Percentiles rank a stretch among this genome's conserved stretches.
phyloP scores from a whole-genome alignment of 1,140 invertebrate genomes.

The Phenacoccus solenopsis region DNA sequence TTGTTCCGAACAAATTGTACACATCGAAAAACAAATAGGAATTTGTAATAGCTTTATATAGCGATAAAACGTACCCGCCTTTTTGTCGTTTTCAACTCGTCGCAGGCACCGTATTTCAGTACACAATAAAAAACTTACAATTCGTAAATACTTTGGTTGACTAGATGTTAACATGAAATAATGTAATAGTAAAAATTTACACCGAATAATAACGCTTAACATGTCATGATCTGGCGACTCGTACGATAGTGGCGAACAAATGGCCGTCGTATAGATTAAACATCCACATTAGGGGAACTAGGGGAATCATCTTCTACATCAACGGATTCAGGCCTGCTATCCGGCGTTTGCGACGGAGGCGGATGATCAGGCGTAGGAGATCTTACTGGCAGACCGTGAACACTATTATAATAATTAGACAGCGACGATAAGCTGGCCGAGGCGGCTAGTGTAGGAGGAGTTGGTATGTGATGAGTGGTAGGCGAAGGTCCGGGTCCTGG shows the following conservation, averaged over 20 bases:
- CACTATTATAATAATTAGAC: slow-evolving; percentile 44
- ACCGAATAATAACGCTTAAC: not conserved
- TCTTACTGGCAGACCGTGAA: slow-evolving; percentile 23
- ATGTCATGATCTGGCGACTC: not conserved
- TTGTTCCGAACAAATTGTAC: not conserved
- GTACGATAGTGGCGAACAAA: not conserved
- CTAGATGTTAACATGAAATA: not conserved
- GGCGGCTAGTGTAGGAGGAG: slow-evolving; percentile 41
- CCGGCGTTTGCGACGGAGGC: slow-evolving; percentile 27
- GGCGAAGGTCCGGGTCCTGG: slow-evolving; percentile 39
- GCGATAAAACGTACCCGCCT: not conserved
- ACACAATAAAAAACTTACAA: not conserved
- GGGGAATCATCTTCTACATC: slow-evolving; percentile 29
- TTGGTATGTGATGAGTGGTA: slow-evolving; percentile 46
- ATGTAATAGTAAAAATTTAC: not conserved
- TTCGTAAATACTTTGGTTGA: not conserved
- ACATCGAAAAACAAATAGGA: not conserved
- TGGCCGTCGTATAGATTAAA: slow-evolving; percentile 21
- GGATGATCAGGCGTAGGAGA: slow-evolving; percentile 24
- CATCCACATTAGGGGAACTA: slow-evolving; percentile 26
- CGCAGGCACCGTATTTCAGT: no score
- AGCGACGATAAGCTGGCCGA: slow-evolving; percentile 44
- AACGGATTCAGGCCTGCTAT: slow-evolving; percentile 26
- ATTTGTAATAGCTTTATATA: not conserved
- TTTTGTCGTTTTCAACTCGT: no score